Conservation (phyloP, 2,113 vertebrate species). For the Zingel zingel region DNA sequence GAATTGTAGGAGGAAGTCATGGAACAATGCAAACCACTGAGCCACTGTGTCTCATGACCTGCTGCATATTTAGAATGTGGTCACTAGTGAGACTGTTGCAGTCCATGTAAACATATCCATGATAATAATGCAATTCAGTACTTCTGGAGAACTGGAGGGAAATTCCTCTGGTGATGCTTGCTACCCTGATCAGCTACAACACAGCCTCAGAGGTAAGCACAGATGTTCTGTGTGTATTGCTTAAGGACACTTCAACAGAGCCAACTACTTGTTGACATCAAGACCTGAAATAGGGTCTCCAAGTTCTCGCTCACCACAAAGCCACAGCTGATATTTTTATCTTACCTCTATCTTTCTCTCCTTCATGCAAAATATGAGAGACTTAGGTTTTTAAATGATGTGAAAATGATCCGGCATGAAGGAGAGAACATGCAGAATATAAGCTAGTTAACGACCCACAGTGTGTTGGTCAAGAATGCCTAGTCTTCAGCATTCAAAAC, state of each 20-base stretch:
- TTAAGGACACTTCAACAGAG: not conserved
- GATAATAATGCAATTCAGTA: not conserved
- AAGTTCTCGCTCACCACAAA: not conserved
- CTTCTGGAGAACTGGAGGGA: conserved; percentile 1
- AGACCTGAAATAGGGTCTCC: not conserved
- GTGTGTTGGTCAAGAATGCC: conserved; percentile 20
- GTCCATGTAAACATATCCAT: not conserved
- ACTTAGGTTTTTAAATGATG: not conserved
- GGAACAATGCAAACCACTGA: not conserved
- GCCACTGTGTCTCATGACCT: conserved; percentile 10
- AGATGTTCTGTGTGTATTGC: not conserved
- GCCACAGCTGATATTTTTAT: not conserved
- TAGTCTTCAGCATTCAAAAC: not conserved
- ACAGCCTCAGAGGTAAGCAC: not conserved
- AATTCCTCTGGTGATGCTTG: not conserved
- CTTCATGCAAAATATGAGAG: not conserved
- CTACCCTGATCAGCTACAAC: not conserved
- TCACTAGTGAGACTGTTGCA: conserved; percentile 2
- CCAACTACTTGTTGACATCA: not conserved
- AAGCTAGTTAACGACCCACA: not conserved
- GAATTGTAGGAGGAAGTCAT: not conserved
- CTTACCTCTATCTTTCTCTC: conserved; percentile 80
- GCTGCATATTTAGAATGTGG: conserved; percentile 5
- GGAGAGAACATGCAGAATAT: no score
- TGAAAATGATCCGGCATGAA: no score